Evolutionary conservation across 64 coral and sea anemone species (phyloP).

Genomic region (Catalaphyllia jardinei): DNA sequence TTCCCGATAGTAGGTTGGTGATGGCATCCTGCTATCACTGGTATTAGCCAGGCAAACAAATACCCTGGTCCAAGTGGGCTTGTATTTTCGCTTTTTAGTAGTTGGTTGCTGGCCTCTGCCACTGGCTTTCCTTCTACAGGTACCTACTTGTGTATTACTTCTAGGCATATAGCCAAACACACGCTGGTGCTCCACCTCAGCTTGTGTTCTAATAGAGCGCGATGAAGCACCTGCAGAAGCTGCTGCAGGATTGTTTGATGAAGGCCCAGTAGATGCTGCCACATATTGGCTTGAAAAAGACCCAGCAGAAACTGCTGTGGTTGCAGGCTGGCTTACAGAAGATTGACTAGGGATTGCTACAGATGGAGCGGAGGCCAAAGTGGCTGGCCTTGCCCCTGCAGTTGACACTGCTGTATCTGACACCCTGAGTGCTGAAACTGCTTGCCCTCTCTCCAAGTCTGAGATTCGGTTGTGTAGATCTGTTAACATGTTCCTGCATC

Average conservation of each 20-base stretch:
- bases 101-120: too few species aligned
- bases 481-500: neutral
- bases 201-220: neutral
- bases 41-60: too few species aligned
- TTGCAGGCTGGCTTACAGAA: neutral
- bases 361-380: neutral
- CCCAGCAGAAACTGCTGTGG: neutral
- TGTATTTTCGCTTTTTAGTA: too few species aligned
- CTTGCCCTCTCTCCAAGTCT: neutral
- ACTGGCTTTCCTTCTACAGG: too few species aligned
- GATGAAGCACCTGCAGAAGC: neutral
- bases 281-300: neutral
- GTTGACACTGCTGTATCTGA: neutral
- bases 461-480: neutral
- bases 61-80: too few species aligned
- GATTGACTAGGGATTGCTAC: neutral
- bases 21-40: too few species aligned
- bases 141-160: too few species aligned
- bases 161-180: slow-evolving; percentile 4
- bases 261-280: neutral
- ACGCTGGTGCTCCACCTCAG: neutral
- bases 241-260: neutral
- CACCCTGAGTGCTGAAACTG: neutral
- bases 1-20: too few species aligned
- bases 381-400: neutral